Percentiles rank a stretch among this genome's conserved stretches.
Conservation (phyloP, 2,797 vertebrate species). For the Paramormyrops hopkinsi region DNA sequence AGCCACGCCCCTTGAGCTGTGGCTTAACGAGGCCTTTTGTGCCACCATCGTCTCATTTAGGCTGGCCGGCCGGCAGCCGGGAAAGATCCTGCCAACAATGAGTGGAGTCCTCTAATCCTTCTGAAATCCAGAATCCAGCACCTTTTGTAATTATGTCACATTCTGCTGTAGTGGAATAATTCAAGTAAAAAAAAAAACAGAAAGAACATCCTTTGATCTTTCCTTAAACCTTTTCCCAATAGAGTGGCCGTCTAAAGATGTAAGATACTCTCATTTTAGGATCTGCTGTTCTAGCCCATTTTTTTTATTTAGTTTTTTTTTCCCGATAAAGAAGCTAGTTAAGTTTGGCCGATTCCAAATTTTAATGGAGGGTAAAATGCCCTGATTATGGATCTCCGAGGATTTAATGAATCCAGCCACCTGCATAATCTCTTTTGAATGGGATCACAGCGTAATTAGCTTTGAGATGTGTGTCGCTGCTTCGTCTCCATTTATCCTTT, state of each 20-base stretch:
- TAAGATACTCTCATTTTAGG: constrained; percentile 72
- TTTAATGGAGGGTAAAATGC: constrained; percentile 30
- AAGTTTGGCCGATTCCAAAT: constrained; percentile 50
- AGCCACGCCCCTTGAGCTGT: constrained; percentile 42
- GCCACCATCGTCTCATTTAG: constrained; percentile 65
- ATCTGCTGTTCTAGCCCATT: constrained; percentile 58
- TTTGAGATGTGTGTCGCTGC: not conserved
- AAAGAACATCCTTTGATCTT: constrained; percentile 74
- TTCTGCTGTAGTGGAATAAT: constrained; percentile 81
- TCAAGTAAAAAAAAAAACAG: constrained; percentile 57
- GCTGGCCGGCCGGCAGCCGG: constrained; percentile 72
- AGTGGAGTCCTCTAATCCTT: constrained; percentile 81
- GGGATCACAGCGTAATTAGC: not conserved
- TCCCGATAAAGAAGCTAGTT: constrained; percentile 50
- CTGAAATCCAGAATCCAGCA: constrained; percentile 77
- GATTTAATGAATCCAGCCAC: constrained; percentile 13
- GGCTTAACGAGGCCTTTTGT: constrained; percentile 62
- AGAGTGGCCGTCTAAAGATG: constrained; percentile 74
- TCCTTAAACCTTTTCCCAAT: constrained; percentile 74
- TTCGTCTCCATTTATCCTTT: not conserved
- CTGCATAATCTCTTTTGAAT: constrained; percentile 16
- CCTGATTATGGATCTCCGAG: constrained; percentile 1
- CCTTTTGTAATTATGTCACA: constrained; percentile 87
- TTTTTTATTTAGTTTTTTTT: not conserved
- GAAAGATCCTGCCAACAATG: constrained; percentile 73